These are phyloP conservation scores for Cranoglanis bouderius DNA, from an alignment of 2,113 vertebrate genomes.

Conservation along the genomic window DNA sequence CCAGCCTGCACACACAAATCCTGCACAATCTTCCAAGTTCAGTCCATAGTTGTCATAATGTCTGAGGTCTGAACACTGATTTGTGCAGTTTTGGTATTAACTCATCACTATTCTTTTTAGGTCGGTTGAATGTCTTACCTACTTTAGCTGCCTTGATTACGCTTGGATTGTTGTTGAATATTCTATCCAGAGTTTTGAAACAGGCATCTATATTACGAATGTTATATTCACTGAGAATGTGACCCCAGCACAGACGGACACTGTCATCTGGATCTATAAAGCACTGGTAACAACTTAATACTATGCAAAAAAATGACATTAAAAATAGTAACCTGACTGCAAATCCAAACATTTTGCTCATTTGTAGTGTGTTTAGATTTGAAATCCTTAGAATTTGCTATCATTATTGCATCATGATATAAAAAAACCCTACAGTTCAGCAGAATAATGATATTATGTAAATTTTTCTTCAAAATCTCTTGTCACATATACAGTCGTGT, in stretches of 20 bases:
- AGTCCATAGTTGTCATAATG: not conserved
- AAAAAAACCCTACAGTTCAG: not conserved
- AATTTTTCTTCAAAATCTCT: not conserved
- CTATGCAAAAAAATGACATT: conserved; percentile 42
- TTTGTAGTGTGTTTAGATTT: not conserved
- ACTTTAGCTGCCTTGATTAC: conserved; percentile 70
- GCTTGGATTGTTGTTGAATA: conserved; percentile 62
- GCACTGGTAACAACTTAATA: conserved; percentile 66
- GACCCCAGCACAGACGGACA: conserved; percentile 61
- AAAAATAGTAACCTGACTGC: conserved; percentile 50
- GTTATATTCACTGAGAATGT: conserved; percentile 50
- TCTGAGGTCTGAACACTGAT: not conserved
- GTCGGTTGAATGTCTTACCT: conserved; percentile 57
- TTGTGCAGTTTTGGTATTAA: not conserved
- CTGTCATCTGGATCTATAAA: conserved; percentile 54
- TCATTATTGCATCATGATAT: too few species aligned
- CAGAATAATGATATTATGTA: not conserved
- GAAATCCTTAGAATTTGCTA: not conserved
- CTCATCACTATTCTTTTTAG: not conserved
- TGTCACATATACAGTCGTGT: not conserved
- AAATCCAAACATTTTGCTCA: conserved; percentile 52
- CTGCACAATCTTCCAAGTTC: not conserved
- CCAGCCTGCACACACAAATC: not conserved
- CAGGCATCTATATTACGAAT: conserved; percentile 63
- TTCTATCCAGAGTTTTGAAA: conserved; percentile 57